These are phyloP conservation scores for Syncerus caffer DNA, from an alignment of 2,797 vertebrate species.

Conservation along the genomic window DNA sequence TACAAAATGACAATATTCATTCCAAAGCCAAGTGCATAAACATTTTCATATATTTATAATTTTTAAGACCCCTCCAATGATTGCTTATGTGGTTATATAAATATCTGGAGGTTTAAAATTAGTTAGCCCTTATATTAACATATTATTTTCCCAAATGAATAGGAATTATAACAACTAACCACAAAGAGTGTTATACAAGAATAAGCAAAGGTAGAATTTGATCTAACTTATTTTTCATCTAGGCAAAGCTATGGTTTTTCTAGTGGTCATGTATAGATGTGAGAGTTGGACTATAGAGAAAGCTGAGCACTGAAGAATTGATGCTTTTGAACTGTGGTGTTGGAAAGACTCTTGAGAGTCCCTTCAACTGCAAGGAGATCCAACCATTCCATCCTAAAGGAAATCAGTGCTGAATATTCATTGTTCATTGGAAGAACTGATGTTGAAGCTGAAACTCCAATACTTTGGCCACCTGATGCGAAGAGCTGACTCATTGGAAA, in stretches of 20 bases:
- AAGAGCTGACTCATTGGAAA: not conserved
- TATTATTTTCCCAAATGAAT: conserved; percentile 34
- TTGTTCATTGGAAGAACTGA: not conserved
- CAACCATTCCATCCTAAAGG: not conserved
- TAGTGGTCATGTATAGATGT: not conserved
- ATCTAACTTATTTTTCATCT: conserved; percentile 4
- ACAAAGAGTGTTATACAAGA: not conserved
- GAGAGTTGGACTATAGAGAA: not conserved
- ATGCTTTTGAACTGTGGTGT: not conserved
- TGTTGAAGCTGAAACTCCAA: not conserved
- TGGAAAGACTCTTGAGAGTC: not conserved
- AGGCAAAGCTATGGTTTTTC: not conserved
- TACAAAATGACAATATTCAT: not conserved
- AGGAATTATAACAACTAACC: conserved; percentile 41
- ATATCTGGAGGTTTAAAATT: not conserved
- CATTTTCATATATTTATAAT: conserved; percentile 24
- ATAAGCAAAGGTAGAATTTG: conserved; percentile 44
- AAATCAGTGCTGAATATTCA: not conserved
- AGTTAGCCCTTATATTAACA: conserved; percentile 4
- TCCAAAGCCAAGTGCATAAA: not conserved
- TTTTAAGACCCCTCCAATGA: not conserved
- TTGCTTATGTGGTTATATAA: not conserved
- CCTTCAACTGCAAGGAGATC: not conserved
- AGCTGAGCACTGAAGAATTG: not conserved
- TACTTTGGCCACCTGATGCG: not conserved